Percentiles rank a stretch among this genome's conserved stretches.
These are phyloP conservation scores for Varanus salvator DNA, from an alignment of 2,113 vertebrate genomes.

Conservation along the genomic window DNA sequence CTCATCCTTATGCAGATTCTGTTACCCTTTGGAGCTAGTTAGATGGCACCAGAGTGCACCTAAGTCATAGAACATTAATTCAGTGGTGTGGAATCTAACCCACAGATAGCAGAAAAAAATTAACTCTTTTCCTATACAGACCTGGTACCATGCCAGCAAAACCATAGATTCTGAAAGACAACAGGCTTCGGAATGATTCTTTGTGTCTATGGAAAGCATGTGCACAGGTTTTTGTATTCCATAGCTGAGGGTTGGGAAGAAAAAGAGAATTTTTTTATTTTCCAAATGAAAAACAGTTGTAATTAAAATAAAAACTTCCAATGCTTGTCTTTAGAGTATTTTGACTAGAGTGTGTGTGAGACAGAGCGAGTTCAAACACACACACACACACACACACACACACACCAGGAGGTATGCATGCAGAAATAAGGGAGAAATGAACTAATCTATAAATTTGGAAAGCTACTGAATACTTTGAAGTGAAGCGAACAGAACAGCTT, in stretches of 20 bases:
- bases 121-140: conserved; percentile 26
- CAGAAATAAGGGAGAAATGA: conserved; percentile 50
- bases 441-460: conserved; percentile 60
- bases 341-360: not conserved
- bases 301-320: conserved; percentile 47
- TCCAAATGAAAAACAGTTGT: conserved; percentile 48
- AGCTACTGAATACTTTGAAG: conserved; percentile 54
- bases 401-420: conserved; percentile 52
- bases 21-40: not conserved
- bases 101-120: conserved; percentile 52
- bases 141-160: not conserved
- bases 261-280: not conserved
- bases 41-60: conserved; percentile 54
- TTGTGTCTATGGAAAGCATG: conserved; percentile 43
- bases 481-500: conserved; percentile 52
- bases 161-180: not conserved
- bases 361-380: not conserved
- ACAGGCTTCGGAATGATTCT: conserved; percentile 46
- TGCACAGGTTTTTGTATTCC: conserved; percentile 15
- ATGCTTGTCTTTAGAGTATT: not conserved
- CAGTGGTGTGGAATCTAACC: not conserved
- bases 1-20: not conserved
- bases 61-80: not conserved
- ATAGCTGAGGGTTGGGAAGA: not conserved
- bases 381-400: conserved; percentile 64